Base-by-base conservation (phyloP, 2,113 vertebrate species). In the Lycocorax pyrrhopterus region DNA sequence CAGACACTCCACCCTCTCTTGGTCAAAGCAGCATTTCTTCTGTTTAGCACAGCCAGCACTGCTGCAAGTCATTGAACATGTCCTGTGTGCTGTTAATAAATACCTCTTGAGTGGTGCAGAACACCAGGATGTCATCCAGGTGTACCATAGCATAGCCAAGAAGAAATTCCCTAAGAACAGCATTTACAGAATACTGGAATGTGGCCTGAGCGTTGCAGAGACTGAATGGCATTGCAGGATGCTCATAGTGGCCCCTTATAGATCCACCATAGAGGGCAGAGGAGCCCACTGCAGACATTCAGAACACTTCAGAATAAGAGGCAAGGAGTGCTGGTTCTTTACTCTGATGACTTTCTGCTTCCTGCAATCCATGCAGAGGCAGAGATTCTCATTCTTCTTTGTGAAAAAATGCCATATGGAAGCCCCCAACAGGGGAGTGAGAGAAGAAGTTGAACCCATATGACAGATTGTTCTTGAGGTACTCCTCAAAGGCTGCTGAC, bases 91-190 rank as follows among this genome's bases (percentile, higher is more conserved):
- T 10, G 2, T 53, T 39, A 59, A 18, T n/a, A n/a, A 19, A 7
- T 29, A 18, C 3, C 4, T 87, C 17, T 51, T 0, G 0, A 87
- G 49, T 55, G 29, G 12, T 63, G 39, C 44, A 55, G 30, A 80
- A 43, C 47, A 58, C 20, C 21, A 49, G 25, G 21, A 35, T 63
- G 6, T 49, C 16, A 68, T 41, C 35, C 29, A 58, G 12, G 26
- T 32, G 7, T 27, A 32, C 21, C 26, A 19, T 4, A 26, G 20
- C 9, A n/a, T 25, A 47, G 13, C 15, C 83, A 22, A 29, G 21
- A 72, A 63, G 23, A 35, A 47, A n/a, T 37, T 64, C 19, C 15
- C 12, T 72, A 43, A 47, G 17, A 43, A 43, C 18, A 44, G 12
- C 30, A 56, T 62, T 69, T 56, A 60, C 20, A 39, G 51, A 60